phyloP scores from a whole-genome alignment of 1,140 invertebrate genomes.

The Plutomurus gul region DNA sequence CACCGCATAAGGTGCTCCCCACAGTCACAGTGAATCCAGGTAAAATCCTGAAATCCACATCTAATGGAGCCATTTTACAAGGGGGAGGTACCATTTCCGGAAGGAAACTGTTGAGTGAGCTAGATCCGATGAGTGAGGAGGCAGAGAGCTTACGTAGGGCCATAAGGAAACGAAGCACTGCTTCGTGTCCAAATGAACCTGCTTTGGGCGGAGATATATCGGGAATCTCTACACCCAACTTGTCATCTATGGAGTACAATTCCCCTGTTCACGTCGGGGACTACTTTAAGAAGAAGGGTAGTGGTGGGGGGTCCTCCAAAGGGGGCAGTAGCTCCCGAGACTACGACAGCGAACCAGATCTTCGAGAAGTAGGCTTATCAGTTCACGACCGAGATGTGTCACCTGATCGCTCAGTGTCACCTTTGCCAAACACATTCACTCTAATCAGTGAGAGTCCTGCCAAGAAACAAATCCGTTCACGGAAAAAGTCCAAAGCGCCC shows the following conservation, averaged over 20 bases:
- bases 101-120: conserved; percentile 41
- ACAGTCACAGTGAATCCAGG: conserved; percentile 24
- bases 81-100: conserved; percentile 77
- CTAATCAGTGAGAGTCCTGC: conserved; percentile 56
- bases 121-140: conserved; percentile 33
- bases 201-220: neutral
- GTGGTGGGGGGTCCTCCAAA: neutral
- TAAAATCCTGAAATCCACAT: conserved; percentile 59
- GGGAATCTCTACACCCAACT: conserved; percentile 43
- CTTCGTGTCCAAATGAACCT: conserved; percentile 29
- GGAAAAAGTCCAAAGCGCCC: conserved; percentile 69
- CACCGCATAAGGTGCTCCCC: conserved; percentile 51
- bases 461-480: conserved; percentile 60
- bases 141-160: conserved; percentile 30
- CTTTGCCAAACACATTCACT: conserved; percentile 45
- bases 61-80: conserved; percentile 77
- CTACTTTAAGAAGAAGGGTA: neutral
- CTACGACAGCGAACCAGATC: conserved; percentile 75
- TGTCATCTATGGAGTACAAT: conserved; percentile 31
- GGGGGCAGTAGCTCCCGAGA: conserved; percentile 58
- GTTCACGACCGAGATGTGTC: conserved; percentile 32
- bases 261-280: neutral
- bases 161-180: conserved; percentile 38
- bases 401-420: conserved; percentile 40
- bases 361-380: conserved; percentile 58